Conservation (phyloP, 2,888 invertebrate species). For the Metallyticus violacea region DNA sequence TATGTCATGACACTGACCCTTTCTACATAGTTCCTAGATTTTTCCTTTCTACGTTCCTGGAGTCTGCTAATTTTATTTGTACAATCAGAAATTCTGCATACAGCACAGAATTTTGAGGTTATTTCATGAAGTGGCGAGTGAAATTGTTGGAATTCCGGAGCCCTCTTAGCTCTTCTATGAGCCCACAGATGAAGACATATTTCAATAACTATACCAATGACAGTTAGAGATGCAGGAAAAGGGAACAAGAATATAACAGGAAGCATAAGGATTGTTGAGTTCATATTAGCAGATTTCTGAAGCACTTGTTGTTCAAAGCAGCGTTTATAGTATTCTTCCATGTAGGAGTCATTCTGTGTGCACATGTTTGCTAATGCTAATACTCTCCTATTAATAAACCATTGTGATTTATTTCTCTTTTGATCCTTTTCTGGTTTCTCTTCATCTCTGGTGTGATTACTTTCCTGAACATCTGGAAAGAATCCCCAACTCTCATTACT, state of each 20-base stretch:
- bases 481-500: neutral
- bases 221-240: neutral
- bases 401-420: neutral
- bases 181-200: slow-evolving; percentile 6
- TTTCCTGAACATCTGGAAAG: neutral
- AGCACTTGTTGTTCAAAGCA: neutral
- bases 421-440: neutral
- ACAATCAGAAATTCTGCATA: slow-evolving; percentile 61
- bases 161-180: neutral
- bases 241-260: neutral
- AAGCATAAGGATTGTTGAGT: neutral
- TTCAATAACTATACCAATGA: slow-evolving; percentile 3
- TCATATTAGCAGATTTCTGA: neutral
- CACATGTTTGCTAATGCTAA: neutral
- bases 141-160: neutral
- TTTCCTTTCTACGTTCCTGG: slow-evolving; percentile 53
- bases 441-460: neutral
- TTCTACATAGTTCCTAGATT: slow-evolving; percentile 18
- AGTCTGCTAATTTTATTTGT: slow-evolving; percentile 62
- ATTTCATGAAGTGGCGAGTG: slow-evolving; percentile 65
- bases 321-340: neutral
- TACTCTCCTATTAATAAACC: neutral
- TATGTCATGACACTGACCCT: slow-evolving; percentile 16
- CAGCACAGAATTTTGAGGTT: slow-evolving; percentile 65
- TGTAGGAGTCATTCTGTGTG: neutral